Evolutionary conservation across 2,888 invertebrate species (phyloP).

Genomic region (Hypselothyrea guttata): DNA sequence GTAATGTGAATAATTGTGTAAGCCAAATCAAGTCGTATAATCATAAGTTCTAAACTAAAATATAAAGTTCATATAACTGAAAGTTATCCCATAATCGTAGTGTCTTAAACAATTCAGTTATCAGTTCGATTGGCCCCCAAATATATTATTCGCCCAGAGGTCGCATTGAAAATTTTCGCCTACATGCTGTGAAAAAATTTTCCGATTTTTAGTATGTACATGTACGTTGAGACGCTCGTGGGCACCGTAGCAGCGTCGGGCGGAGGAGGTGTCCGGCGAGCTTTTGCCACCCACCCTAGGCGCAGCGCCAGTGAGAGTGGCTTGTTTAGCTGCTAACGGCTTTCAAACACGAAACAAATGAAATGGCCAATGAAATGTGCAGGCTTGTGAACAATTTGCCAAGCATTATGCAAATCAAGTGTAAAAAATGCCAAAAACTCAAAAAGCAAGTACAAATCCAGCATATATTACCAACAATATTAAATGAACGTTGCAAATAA

Average conservation of each 20-base stretch:
- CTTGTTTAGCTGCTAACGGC: constrained; percentile 44
- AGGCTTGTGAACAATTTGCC: constrained; percentile 44
- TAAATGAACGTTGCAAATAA: constrained; percentile 27
- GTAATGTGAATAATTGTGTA: constrained; percentile 55
- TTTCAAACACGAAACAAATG: constrained; percentile 45
- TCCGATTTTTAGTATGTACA: constrained; percentile 81
- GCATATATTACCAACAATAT: constrained; percentile 35
- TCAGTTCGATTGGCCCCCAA: constrained; percentile 8
- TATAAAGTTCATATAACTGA: constrained; percentile 45
- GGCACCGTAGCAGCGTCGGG: constrained; percentile 66
- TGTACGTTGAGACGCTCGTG: constrained; percentile 70
- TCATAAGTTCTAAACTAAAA: constrained; percentile 29
- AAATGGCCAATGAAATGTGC: constrained; percentile 50
- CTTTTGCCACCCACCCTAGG: constrained; percentile 54
- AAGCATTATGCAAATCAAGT: constrained; percentile 54
- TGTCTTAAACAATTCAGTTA: constrained; percentile 6
- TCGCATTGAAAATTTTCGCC: constrained; percentile 56
- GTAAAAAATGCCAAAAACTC: constrained; percentile 62
- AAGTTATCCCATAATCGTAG: constrained; percentile 18
- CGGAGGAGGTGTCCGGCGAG: constrained; percentile 55
- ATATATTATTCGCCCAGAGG: constrained; percentile 7
- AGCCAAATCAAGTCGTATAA: constrained; percentile 36
- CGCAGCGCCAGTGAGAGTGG: constrained; percentile 22
- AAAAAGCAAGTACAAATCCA: constrained; percentile 41
- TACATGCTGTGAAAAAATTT: constrained; percentile 70